Evolutionary conservation across 2,888 invertebrate species (phyloP).

Genomic region (Erebia palarica): DNA sequence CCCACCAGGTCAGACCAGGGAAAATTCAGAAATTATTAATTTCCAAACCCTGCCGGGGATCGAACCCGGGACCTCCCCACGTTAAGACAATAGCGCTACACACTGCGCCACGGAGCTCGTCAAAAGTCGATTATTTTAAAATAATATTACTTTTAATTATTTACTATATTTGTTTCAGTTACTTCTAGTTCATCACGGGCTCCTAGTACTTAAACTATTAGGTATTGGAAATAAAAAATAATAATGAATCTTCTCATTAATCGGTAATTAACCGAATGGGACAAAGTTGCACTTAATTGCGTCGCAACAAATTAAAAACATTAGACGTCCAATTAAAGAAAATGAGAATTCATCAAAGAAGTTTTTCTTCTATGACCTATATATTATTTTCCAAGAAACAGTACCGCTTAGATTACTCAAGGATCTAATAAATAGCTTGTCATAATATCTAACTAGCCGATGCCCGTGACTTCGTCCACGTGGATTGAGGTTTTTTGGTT

Average conservation of each 20-base stretch:
- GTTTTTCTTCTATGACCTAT: background rate
- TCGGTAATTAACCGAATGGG: background rate
- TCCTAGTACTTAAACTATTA: background rate
- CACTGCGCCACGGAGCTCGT: too few relatives aligned
- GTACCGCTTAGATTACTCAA: background rate
- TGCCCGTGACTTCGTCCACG: too few relatives aligned
- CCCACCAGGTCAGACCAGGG: too few relatives aligned
- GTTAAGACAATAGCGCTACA: too few relatives aligned
- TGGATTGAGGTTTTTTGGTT: too few relatives aligned
- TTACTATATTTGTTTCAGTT: background rate
- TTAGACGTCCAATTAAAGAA: background rate
- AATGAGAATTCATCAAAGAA: slow-evolving; percentile 4
- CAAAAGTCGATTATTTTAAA: too few relatives aligned
- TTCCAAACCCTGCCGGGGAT: too few relatives aligned
- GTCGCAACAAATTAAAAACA: background rate
- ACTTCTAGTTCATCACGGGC: background rate
- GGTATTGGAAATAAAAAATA: background rate
- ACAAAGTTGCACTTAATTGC: slow-evolving; percentile 10
- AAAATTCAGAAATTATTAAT: too few relatives aligned
- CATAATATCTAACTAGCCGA: too few relatives aligned
- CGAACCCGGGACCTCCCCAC: too few relatives aligned
- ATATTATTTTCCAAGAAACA: background rate
- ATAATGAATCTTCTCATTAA: slow-evolving; percentile 1
- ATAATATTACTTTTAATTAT: too few relatives aligned
- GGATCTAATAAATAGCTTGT: too few relatives aligned